Base-by-base conservation (phyloP, 2,888 invertebrate genomes). In the Acronicta leporina region DNA sequence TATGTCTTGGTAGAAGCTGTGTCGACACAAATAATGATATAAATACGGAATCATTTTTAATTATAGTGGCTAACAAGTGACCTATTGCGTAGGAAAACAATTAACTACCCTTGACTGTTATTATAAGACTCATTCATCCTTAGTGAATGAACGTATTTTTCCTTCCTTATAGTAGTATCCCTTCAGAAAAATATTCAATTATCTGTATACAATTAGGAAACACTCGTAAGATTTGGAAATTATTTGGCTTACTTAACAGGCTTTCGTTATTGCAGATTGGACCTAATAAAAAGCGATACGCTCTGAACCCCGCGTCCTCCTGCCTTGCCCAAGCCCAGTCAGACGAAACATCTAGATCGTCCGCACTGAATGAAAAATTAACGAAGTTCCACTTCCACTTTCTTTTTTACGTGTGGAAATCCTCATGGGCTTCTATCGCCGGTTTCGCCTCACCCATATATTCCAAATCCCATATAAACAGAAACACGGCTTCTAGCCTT, bases 51-150 rank as follows among this genome's bases (percentile, higher is more conserved):
- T 43, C 42, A 41, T 40, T 13, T n/a, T 16, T 51, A 70, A 53
- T 44, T 42, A 54, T 20, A 2, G 25, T 11, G 40, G 13, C 42
- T 20, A 4, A 30, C 35, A 4, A 20, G 20, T 49, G 42, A 49
- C 42, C 33, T 43, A 49, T 30, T 11, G 16, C 20, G 40, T 49
- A 50, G 35, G 13, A 45, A 42, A 35, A 40, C 47, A 42, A 68
- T 53, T 50, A 44, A 13, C 15, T 40, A 35, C 55, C 54, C 51
- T 65, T 65, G 51, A 35, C 25, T 42, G 8, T 30, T 43, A 44
- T 14, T 54, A 27, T 48, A 33, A n/a, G 15, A 16, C 65, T 55
- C 66, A 68, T 71, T 68, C 66, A 68, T 15, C 49, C 25, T 54
- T 14, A 7, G n/a, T 59, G 59, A 71, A 68, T 71, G 51, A 55